Percentiles rank a stretch among this genome's conserved stretches.
phyloP scores from a whole-genome alignment of 1,140 invertebrate genomes.

The Propsilocerus akamusi region DNA sequence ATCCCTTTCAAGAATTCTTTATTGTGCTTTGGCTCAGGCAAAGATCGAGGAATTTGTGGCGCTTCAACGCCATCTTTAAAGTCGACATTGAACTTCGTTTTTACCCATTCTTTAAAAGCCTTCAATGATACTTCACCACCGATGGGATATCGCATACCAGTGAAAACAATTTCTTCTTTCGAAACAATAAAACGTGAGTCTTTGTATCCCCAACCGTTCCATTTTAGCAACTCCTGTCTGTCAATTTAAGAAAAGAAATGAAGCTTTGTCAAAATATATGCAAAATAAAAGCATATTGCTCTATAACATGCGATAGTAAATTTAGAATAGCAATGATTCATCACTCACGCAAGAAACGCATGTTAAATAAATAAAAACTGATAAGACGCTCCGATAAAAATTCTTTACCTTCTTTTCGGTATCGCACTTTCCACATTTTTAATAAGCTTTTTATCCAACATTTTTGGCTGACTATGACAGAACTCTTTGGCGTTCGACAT shows the following conservation, averaged over 20 bases:
- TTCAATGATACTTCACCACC: slow-evolving; percentile 51
- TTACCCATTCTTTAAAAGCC: slow-evolving; percentile 64
- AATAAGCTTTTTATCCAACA: slow-evolving; percentile 14
- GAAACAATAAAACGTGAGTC: slow-evolving; percentile 65
- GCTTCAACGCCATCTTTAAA: slow-evolving; percentile 23
- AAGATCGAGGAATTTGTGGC: slow-evolving; percentile 31
- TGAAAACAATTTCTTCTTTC: slow-evolving; percentile 10
- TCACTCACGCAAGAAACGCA: neutral
- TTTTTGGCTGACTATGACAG: too few species aligned
- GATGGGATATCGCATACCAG: slow-evolving; percentile 43
- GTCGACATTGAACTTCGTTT: slow-evolving; percentile 48
- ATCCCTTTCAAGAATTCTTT: slow-evolving; percentile 41
- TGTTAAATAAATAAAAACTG: neutral
- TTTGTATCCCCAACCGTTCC: slow-evolving; percentile 98
- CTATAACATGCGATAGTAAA: neutral
- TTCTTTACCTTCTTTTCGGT: slow-evolving; percentile 9
- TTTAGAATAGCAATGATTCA: neutral
- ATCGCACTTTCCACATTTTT: slow-evolving; percentile 17
- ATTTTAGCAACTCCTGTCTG: slow-evolving; percentile 76
- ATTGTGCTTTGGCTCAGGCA: slow-evolving; percentile 32
- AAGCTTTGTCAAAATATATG: neutral
- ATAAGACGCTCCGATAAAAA: neutral
- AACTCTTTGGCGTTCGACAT: too few species aligned
- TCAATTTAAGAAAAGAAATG: slow-evolving; percentile 13
- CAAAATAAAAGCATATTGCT: neutral